A percentile compares a stretch with the other conserved stretches of the same genome.
Evolutionary conservation across 92 coral and sea anemone genomes (phyloP).

Genomic region (Phenganax marumi): DNA sequence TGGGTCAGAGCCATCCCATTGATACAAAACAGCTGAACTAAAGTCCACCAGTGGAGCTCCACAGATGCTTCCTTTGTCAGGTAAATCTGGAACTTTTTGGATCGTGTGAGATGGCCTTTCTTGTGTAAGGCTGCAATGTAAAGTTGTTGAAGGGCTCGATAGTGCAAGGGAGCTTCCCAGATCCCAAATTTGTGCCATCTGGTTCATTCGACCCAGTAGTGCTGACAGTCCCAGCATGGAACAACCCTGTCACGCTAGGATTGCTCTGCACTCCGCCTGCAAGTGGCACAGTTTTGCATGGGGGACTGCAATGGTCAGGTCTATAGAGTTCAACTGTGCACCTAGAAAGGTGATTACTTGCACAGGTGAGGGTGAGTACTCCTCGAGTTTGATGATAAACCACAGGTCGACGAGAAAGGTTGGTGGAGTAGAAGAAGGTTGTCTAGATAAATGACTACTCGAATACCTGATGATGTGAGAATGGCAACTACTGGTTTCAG

Average conservation of each 20-base stretch:
- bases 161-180: constrained; percentile 44
- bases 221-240: constrained; percentile 35
- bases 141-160: constrained; percentile 32
- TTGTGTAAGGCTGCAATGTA: constrained; percentile 31
- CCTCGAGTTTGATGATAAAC: constrained; percentile 38
- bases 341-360: constrained; percentile 40
- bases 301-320: constrained; percentile 10
- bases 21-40: background rate
- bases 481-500: constrained; percentile 35
- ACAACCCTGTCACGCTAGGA: constrained; percentile 12
- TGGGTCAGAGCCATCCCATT: constrained; percentile 28
- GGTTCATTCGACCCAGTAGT: constrained; percentile 41
- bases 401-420: constrained; percentile 36
- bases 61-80: constrained; percentile 28
- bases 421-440: constrained; percentile 35
- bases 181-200: constrained; percentile 47
- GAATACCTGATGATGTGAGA: constrained; percentile 23
- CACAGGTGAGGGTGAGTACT: constrained; percentile 39
- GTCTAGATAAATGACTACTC: constrained; percentile 49
- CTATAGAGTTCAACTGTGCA: background rate
- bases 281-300: background rate
- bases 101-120: constrained; percentile 15
- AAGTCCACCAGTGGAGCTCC: constrained; percentile 26
- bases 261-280: constrained; percentile 11
- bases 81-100: background rate